Evolutionary conservation across 2,113 vertebrate species (phyloP).

Genomic region (Chamaea fasciata): DNA sequence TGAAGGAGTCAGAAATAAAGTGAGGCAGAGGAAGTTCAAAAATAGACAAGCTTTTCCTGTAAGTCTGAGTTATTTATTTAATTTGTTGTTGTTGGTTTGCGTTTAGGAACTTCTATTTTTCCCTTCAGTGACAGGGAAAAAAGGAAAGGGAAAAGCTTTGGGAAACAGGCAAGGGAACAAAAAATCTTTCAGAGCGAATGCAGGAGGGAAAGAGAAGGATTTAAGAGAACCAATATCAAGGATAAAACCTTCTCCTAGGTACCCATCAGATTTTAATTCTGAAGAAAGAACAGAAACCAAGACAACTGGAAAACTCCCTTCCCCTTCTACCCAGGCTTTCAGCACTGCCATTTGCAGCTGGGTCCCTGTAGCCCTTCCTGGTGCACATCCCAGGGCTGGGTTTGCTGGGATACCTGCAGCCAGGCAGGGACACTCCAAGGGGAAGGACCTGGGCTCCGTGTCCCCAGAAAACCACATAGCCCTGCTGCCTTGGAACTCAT

Average conservation of each 20-base stretch:
- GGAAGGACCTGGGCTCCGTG: not conserved
- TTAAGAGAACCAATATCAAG: not conserved
- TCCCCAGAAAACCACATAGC: not conserved
- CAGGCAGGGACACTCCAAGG: not conserved
- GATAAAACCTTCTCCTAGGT: not conserved
- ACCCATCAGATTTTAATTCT: not conserved
- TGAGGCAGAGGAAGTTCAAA: conserved; percentile 52
- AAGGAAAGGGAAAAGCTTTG: not conserved
- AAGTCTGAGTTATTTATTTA: conserved; percentile 18
- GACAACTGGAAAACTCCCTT: not conserved
- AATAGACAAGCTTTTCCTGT: conserved; percentile 55
- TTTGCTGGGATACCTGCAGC: not conserved
- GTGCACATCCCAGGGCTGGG: not conserved
- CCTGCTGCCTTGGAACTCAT: not conserved
- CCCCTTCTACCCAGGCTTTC: not conserved
- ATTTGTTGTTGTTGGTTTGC: not conserved
- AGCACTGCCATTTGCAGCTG: not conserved
- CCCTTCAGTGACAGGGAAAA: not conserved
- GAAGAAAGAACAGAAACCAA: not conserved
- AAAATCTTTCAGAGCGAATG: not conserved
- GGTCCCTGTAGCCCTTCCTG: not conserved
- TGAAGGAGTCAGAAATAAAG: conserved; percentile 4
- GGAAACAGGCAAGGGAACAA: not conserved
- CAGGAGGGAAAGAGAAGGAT: not conserved
- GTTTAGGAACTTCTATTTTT: not conserved